Conservation (phyloP, 64 coral and sea anemone species). For the Montipora capricornis region DNA sequence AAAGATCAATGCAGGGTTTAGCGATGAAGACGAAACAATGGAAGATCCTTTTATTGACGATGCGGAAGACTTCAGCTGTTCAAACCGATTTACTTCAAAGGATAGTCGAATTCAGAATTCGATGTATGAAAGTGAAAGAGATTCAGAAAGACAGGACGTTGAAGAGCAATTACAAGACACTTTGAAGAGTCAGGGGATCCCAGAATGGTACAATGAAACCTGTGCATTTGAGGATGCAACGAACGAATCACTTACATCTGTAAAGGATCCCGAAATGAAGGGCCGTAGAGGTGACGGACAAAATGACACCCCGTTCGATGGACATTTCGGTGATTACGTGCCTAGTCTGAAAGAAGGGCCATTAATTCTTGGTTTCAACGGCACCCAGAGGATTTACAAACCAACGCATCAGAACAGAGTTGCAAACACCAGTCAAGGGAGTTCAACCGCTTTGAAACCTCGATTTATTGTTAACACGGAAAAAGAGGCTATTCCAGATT, state of each 20-base stretch:
- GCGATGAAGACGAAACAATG: constrained; percentile 6
- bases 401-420: not conserved
- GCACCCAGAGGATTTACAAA: not conserved
- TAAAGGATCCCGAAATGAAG: not conserved
- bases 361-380: not conserved
- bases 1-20: constrained; percentile 21
- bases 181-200: not conserved
- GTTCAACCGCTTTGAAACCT: not conserved
- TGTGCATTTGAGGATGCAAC: too few relatives aligned
- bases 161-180: not conserved
- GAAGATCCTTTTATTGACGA: not conserved
- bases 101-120: not conserved
- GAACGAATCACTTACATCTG: not conserved
- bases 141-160: not conserved
- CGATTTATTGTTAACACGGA: not conserved
- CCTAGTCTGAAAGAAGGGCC: not conserved
- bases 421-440: not conserved
- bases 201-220: not conserved
- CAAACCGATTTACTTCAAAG: not conserved
- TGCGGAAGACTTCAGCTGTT: not conserved
- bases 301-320: not conserved
- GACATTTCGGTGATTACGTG: not conserved
- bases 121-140: not conserved
- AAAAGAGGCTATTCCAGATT: not conserved
- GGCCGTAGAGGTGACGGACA: not conserved